Conservation (phyloP, 2,888 invertebrate species). For the Patella caerulea region DNA sequence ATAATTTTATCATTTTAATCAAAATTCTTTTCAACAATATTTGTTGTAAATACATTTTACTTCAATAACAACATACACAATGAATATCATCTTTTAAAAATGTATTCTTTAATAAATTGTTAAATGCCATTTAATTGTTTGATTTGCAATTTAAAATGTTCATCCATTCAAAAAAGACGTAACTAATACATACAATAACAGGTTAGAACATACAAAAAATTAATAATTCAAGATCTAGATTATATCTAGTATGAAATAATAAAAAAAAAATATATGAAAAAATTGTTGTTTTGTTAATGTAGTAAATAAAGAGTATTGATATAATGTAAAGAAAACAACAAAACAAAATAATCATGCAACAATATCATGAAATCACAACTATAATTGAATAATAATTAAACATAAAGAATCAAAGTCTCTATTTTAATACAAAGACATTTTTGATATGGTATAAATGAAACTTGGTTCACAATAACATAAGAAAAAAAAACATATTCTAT, state of each 20-base stretch:
- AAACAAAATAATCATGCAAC: slow-evolving; percentile 2
- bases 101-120: not conserved
- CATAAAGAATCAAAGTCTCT: not conserved
- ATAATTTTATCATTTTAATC: too few species aligned
- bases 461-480: slow-evolving; percentile 1
- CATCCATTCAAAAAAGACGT: too few species aligned
- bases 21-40: too few species aligned
- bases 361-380: slow-evolving; percentile 7
- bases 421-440: slow-evolving; percentile 3
- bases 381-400: not conserved
- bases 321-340: not conserved
- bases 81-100: not conserved
- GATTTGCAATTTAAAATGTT: too few species aligned
- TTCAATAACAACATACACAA: too few species aligned
- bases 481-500: not conserved
- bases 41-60: too few species aligned
- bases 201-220: not conserved
- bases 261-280: not conserved
- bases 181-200: too few species aligned
- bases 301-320: not conserved
- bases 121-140: not conserved
- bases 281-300: not conserved
- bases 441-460: slow-evolving; percentile 1
- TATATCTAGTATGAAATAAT: not conserved
- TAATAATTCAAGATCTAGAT: not conserved